Conservation (phyloP, 2,113 vertebrate genomes). For the Ochotona curzoniae region DNA sequence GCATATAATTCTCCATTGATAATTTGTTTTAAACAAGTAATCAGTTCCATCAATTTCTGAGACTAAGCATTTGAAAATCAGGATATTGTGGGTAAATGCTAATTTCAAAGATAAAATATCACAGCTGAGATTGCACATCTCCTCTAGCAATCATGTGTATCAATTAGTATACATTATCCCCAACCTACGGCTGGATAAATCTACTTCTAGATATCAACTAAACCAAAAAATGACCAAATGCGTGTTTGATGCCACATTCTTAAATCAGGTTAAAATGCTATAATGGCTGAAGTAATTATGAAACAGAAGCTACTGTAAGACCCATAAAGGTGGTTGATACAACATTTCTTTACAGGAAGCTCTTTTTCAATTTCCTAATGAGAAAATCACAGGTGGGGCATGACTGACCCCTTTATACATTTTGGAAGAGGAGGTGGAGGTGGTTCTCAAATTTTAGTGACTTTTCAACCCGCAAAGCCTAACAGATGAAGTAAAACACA, state of each 20-base stretch:
- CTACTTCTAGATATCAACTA: slow-evolving; percentile 7
- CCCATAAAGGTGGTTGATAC: not conserved
- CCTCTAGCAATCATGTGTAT: not conserved
- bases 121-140: not conserved
- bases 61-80: not conserved
- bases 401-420: not conserved
- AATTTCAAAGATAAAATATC: slow-evolving; percentile 3
- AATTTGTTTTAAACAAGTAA: not conserved
- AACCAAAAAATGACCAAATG: not conserved
- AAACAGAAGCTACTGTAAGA: not conserved
- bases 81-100: not conserved
- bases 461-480: not conserved
- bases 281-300: not conserved
- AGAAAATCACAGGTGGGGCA: not conserved
- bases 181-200: not conserved
- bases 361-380: not conserved
- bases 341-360: not conserved
- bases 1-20: not conserved
- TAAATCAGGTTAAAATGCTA: not conserved
- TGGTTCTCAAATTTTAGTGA: not conserved
- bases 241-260: not conserved
- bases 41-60: not conserved
- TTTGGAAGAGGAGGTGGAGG: not conserved
- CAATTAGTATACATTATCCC: not conserved
- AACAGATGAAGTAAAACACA: not conserved